phyloP scores from a whole-genome alignment of 2,797 vertebrate genomes.

The Sebastes trivittatus region DNA sequence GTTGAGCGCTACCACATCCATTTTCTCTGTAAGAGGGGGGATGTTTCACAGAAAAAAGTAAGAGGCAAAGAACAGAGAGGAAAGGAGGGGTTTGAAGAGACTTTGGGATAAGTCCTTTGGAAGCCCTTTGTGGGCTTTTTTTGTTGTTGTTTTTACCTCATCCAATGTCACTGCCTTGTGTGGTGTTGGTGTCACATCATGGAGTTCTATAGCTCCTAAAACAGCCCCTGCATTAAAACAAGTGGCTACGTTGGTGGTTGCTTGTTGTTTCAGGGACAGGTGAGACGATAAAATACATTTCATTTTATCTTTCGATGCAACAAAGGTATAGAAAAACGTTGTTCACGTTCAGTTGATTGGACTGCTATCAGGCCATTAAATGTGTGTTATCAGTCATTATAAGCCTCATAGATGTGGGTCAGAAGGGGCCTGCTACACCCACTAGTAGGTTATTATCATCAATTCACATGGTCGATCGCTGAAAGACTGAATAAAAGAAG shows the following conservation, averaged over 20 bases:
- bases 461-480: too few species aligned
- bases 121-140: not conserved
- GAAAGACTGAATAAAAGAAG: too few species aligned
- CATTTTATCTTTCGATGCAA: not conserved
- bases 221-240: not conserved
- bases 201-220: not conserved
- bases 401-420: too few species aligned
- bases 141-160: not conserved
- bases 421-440: too few species aligned
- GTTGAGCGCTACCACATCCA: conserved; percentile 67
- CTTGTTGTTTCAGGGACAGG: not conserved
- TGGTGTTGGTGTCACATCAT: conserved; percentile 10
- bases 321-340: not conserved
- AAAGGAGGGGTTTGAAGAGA: conserved; percentile 21
- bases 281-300: not conserved
- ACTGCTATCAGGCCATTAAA: too few species aligned
- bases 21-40: conserved; percentile 59
- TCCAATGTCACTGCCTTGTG: conserved; percentile 12
- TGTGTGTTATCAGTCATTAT: too few species aligned
- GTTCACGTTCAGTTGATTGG: not conserved
- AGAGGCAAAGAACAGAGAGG: conserved; percentile 32
- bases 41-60: conserved; percentile 54
- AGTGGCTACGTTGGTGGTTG: not conserved
- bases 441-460: too few species aligned
- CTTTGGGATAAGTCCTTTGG: conserved; percentile 44